Conservation (phyloP, 1,140 invertebrate genomes). For the Coboldia fuscipes region DNA sequence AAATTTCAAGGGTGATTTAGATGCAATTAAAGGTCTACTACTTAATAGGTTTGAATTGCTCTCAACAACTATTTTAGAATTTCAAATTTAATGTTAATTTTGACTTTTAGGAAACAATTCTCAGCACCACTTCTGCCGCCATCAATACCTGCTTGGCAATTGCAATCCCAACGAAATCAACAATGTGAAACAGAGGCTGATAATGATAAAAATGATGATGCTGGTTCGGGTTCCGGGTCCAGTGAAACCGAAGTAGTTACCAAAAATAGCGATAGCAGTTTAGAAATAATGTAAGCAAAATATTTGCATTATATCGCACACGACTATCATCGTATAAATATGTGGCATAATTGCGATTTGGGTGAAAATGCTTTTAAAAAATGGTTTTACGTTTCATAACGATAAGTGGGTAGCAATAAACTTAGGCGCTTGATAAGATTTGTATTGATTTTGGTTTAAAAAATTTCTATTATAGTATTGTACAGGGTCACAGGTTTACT, state of each 20-base stretch:
- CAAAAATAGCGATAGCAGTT: constrained; percentile 43
- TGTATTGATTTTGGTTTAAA: too few relatives aligned
- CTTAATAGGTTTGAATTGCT: constrained; percentile 35
- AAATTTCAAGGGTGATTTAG: constrained; percentile 47
- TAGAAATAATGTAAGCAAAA: constrained; percentile 47
- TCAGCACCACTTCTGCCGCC: constrained; percentile 38
- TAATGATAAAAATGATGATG: constrained; percentile 12
- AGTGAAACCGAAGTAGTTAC: constrained; percentile 41
- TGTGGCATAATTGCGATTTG: too few relatives aligned
- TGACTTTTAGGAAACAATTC: constrained; percentile 43
- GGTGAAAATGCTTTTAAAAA: too few relatives aligned
- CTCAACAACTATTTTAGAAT: constrained; percentile 2
- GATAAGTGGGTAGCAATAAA: too few relatives aligned
- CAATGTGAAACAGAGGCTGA: constrained; percentile 13
- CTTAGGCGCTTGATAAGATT: too few relatives aligned
- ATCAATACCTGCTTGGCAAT: constrained; percentile 56
- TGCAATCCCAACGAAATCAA: constrained; percentile 23
- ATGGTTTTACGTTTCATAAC: too few relatives aligned
- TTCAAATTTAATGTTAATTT: constrained; percentile 6
- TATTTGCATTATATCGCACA: too few relatives aligned
- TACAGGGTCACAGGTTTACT: too few relatives aligned
- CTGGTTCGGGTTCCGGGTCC: constrained; percentile 29
- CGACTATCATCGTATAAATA: too few relatives aligned
- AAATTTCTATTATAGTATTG: too few relatives aligned
- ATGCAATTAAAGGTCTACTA: constrained; percentile 52